These are phyloP conservation scores for Hemichromis elongatus DNA, from an alignment of 2,113 vertebrate genomes.

Conservation along the genomic window DNA sequence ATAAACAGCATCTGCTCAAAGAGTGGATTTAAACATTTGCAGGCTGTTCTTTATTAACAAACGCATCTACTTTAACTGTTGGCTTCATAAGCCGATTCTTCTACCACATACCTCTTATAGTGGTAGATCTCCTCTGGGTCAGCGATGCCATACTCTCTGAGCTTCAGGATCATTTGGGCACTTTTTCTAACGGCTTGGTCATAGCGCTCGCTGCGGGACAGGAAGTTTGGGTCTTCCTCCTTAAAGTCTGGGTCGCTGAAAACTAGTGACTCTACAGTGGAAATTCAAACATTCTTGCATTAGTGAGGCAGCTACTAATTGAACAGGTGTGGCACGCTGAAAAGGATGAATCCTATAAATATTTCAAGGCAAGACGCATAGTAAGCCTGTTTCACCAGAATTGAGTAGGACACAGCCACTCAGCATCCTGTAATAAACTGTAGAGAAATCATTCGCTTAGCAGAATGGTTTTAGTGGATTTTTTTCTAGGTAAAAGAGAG, in stretches of 20 bases:
- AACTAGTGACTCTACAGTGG: slow-evolving; percentile 81
- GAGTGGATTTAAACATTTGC: background rate
- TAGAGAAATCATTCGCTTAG: background rate
- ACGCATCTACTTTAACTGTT: background rate
- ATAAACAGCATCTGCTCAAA: background rate
- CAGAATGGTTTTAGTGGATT: background rate
- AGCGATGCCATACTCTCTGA: slow-evolving; percentile 85
- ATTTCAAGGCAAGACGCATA: background rate
- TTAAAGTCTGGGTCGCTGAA: slow-evolving; percentile 86
- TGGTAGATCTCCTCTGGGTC: slow-evolving; percentile 88
- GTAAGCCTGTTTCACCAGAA: background rate
- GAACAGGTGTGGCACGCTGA: background rate
- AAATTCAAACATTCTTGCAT: background rate
- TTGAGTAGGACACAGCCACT: background rate
- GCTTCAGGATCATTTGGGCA: slow-evolving; percentile 83
- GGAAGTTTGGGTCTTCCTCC: slow-evolving; percentile 88
- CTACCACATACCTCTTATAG: slow-evolving; percentile 85
- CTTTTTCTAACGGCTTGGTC: slow-evolving; percentile 89
- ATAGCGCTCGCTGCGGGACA: slow-evolving; percentile 90
- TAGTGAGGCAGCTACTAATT: background rate
- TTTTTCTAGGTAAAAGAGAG: too few species aligned
- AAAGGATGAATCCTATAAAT: background rate
- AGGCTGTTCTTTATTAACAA: background rate
- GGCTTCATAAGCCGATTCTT: background rate
- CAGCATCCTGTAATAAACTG: background rate